phyloP scores from a whole-genome alignment of 2,888 invertebrate species.

The Tachina lurida region DNA sequence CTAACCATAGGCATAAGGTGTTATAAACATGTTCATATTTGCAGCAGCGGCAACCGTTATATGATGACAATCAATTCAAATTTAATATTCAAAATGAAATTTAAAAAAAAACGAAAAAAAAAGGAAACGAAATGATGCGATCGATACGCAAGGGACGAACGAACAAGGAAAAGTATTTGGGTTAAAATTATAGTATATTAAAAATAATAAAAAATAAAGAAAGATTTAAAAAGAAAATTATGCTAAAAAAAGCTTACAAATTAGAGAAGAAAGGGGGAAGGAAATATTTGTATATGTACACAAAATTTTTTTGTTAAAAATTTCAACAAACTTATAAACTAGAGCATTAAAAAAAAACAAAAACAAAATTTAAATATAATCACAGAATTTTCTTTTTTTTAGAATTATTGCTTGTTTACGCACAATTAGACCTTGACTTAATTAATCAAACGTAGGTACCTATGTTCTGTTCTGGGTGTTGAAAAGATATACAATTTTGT shows the following conservation, averaged over 20 bases:
- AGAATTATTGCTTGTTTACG: constrained; percentile 52
- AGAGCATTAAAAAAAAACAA: constrained; percentile 51
- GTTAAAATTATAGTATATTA: constrained; percentile 27
- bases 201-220: constrained; percentile 20
- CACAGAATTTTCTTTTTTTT: constrained; percentile 57
- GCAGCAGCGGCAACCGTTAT: constrained; percentile 79
- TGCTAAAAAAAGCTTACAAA: constrained; percentile 15
- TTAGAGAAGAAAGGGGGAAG: constrained; percentile 19
- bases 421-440: constrained; percentile 59
- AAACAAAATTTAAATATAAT: constrained; percentile 68
- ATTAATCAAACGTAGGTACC: constrained; percentile 28
- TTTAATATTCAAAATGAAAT: constrained; percentile 50
- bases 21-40: constrained; percentile 82
- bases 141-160: constrained; percentile 1
- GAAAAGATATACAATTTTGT: constrained; percentile 54
- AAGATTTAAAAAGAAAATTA: neutral
- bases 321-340: constrained; percentile 54
- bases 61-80: constrained; percentile 32
- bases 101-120: constrained; percentile 51
- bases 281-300: constrained; percentile 38
- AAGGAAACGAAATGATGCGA: constrained; percentile 22
- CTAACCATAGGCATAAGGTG: constrained; percentile 82
- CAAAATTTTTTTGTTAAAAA: constrained; percentile 17
- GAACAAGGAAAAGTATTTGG: constrained; percentile 14
- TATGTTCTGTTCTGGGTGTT: neutral